Base-by-base conservation (phyloP, 2,888 invertebrate genomes). In the Diloba caeruleocephala region DNA sequence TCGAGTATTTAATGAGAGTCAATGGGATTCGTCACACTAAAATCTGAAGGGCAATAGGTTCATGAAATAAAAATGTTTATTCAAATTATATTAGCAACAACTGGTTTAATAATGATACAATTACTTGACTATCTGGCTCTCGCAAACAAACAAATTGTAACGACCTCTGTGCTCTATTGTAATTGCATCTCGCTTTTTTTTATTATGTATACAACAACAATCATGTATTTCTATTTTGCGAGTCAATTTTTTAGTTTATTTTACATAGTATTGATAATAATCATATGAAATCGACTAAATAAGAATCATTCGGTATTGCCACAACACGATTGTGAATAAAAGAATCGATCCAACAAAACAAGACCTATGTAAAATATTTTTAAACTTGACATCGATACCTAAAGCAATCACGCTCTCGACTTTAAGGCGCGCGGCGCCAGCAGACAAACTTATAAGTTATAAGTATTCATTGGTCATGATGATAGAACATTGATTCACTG, bases 401-500 rank as follows among this genome's bases (percentile, higher is more conserved):
- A 36, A 42, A 53, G 48, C 7, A 36, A 37, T 17, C 14, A 28
- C 38, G 39, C 52, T 41, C 26, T 46, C 68, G 77, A 45, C 77
- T 53, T 33, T 12, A 28, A 57, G 79, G 79, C 72, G 77, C 69
- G 74, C 59, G 79, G 79, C 72, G 77, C 69, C 75, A 58, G 33
- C 51, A 65, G 74, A 69, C 59, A 48, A 53, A 62, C 65, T 76
- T 70, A 79, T 75, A 73, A 54, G 77, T 76, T 70, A 80, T 76
- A 72, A 79, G 52, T 76, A 71, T 76, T 84, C 78, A 87, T 88
- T 87, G 81, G 64, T 66, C 71, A 79, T 78, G 85, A 79, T 78
- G 85, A 87, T 85, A 82, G 82, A 79, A 78, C 90, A 88, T 88
- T 90, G 90, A 91, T 91, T 90, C 84, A 82, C 58, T 76, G 78